Evolutionary conservation across 1,140 invertebrate species (phyloP).

Genomic region (Melipona quadrifasciata): DNA sequence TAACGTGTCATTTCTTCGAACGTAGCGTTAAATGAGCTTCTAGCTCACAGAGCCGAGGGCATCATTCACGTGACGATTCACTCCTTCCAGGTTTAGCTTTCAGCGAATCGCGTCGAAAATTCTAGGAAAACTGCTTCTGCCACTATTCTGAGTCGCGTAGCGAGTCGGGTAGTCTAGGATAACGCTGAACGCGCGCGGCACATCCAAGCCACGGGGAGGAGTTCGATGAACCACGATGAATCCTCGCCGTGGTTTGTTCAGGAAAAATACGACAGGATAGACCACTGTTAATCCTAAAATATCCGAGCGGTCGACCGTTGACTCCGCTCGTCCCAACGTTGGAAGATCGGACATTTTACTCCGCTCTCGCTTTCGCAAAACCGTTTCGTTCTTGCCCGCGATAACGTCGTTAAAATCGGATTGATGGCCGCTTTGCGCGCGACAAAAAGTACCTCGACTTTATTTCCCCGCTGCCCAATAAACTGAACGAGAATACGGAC

Average conservation of each 20-base stretch:
- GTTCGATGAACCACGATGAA: constrained; percentile 46
- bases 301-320: constrained; percentile 14
- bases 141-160: constrained; percentile 37
- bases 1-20: too few relatives aligned
- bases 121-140: constrained; percentile 22
- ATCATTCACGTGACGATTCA: not conserved
- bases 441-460: not conserved
- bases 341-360: not conserved
- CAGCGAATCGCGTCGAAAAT: constrained; percentile 34
- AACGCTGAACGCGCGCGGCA: constrained; percentile 12
- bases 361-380: not conserved
- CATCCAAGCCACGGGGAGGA: not conserved
- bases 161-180: constrained; percentile 9
- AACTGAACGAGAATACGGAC: constrained; percentile 5
- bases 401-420: not conserved
- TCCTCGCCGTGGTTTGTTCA: constrained; percentile 14
- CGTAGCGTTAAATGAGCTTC: too few relatives aligned
- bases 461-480: constrained; percentile 6
- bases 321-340: constrained; percentile 12
- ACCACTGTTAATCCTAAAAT: constrained; percentile 46
- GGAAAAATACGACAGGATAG: constrained; percentile 43
- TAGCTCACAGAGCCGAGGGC: too few relatives aligned
- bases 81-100: constrained; percentile 20
- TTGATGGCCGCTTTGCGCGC: not conserved
- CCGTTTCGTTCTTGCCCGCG: not conserved